Evolutionary conservation across 2,113 vertebrate species (phyloP), one percentile per base, ranked within the genome.

Genomic region (Corynorhinus townsendii): DNA sequence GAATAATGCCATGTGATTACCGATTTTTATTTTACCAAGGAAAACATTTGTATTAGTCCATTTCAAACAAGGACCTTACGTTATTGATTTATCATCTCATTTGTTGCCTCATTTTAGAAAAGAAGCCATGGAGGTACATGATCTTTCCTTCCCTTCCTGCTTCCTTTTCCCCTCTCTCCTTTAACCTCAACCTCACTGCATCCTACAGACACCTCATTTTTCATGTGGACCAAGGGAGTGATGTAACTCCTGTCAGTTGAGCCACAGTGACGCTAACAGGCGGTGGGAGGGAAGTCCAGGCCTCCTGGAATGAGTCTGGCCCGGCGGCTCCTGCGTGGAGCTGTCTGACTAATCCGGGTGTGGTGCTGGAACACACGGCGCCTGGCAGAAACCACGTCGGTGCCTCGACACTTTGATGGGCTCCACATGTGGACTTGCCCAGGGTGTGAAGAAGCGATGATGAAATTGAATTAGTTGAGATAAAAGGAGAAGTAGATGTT

Each of bases 61-160:
- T 49, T 89, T 93, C 45, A 64, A 16, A 24, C 77, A 69, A 66
- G 3, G 7, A 47, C 3, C 22, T 56, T 45, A 26, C 2, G 15
- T 40, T 26, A n/a, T 75, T 62, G 6, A 82, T 33, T 84, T 47
- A 28, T 88, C 30, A 28, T 79, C 26, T 90, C 14, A 40, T 68
- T 66, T 76, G 4, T 79, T 93, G 82, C 52, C 77, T 95, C 72
- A 62, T 62, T 86, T 89, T 12, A 52, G 20, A 35, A 45, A 24
- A 59, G 16, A n/a, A 28, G 40, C 30, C 19, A 33, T 0, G 6
- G 45, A 52, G 38, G 38, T 59, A 20, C 1, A 9, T 26, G 45
- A 22, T n/a, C 11, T 76, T 62, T 73, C n/a, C 45, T 87, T n/a
- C 24, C 28, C 47, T 52, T 59, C 22, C 20, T 20, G 40, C 43